A percentile compares a stretch with the other conserved stretches of the same genome.
phyloP scores from a whole-genome alignment of 2,888 invertebrate genomes.

The Tenthredo amoena region DNA sequence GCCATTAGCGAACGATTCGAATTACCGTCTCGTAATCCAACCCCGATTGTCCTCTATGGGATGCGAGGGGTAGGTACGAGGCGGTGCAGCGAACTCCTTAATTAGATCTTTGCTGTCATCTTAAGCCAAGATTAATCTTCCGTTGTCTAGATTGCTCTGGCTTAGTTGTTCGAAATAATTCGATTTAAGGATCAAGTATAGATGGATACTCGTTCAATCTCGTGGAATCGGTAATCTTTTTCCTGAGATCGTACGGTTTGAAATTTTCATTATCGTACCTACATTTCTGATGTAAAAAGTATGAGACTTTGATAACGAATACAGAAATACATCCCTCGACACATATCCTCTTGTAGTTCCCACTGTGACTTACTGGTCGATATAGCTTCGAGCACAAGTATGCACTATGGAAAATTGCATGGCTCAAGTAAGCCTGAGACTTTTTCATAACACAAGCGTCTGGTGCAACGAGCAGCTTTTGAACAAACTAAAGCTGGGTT shows the following conservation, averaged over 20 bases:
- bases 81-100: slow-evolving; percentile 20
- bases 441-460: neutral
- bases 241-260: slow-evolving; percentile 15
- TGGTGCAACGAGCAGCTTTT: neutral
- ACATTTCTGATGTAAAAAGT: neutral
- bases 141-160: slow-evolving; percentile 14
- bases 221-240: neutral
- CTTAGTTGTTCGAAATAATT: slow-evolving; percentile 35
- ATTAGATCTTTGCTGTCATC: slow-evolving; percentile 33
- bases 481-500: slow-evolving; percentile 3
- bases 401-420: slow-evolving; percentile 44
- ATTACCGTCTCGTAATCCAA: slow-evolving; percentile 37
- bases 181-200: neutral
- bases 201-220: neutral
- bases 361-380: neutral
- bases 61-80: neutral
- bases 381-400: neutral
- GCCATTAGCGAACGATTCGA: neutral
- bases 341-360: neutral
- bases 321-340: neutral
- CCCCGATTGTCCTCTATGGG: neutral
- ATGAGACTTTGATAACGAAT: neutral
- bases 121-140: slow-evolving; percentile 38
- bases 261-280: neutral
- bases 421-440: neutral